Evolutionary conservation across 2,888 invertebrate species (phyloP).

Genomic region (Nezara viridula): DNA sequence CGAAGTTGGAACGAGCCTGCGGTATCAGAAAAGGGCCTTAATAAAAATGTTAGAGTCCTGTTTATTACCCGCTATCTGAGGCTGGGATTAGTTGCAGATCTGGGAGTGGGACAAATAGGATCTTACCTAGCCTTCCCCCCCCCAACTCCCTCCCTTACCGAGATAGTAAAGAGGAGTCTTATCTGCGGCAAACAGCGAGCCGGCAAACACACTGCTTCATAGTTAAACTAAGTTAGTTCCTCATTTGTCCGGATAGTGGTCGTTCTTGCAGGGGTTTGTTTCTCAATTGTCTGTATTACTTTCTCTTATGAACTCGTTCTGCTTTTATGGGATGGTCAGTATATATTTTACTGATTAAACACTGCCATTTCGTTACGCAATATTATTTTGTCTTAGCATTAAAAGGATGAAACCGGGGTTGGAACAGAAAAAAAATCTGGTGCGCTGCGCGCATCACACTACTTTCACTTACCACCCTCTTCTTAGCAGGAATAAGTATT

Average conservation of each 20-base stretch:
- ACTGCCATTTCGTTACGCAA: too few relatives aligned
- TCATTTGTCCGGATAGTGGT: background rate
- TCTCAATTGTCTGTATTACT: background rate
- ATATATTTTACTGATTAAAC: too few relatives aligned
- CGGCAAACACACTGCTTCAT: background rate
- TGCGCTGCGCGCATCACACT: too few relatives aligned
- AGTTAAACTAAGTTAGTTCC: conserved; percentile 7
- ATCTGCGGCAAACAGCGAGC: conserved; percentile 17
- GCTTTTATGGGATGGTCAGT: background rate
- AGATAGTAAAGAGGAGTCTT: background rate
- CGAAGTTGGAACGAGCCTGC: background rate
- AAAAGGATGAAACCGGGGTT: too few relatives aligned
- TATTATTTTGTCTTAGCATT: too few relatives aligned
- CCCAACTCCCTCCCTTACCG: too few relatives aligned
- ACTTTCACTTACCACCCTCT: too few relatives aligned
- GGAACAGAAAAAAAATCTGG: too few relatives aligned
- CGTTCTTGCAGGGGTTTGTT: background rate
- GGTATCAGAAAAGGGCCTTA: background rate
- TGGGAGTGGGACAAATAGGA: background rate
- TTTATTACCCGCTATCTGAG: conserved; percentile 29
- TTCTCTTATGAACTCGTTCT: background rate
- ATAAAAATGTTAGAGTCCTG: conserved; percentile 24
- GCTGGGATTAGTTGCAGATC: conserved; percentile 24
- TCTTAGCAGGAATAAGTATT: too few relatives aligned
- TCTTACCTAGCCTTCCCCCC: background rate